These are phyloP conservation scores for Dynastes maya DNA, from an alignment of 2,888 invertebrate species.

Conservation along the genomic window DNA sequence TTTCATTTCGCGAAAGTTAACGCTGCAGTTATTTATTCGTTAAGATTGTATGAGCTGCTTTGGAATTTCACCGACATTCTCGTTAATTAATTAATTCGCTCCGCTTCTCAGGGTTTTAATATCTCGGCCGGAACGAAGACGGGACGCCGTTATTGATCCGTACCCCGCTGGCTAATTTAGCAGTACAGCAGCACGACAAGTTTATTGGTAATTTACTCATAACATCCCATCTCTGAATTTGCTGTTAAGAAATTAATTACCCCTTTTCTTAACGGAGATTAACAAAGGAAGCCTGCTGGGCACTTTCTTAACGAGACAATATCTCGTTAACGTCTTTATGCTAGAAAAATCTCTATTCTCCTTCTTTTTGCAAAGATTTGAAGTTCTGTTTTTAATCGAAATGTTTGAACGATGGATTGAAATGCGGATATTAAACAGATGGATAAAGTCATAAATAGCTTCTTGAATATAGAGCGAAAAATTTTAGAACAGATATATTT, in stretches of 20 bases:
- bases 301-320: constrained; percentile 34
- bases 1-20: constrained; percentile 29
- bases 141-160: constrained; percentile 61
- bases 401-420: too few relatives aligned
- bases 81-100: constrained; percentile 45
- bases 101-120: constrained; percentile 36
- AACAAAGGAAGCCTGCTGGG: constrained; percentile 18
- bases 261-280: constrained; percentile 33
- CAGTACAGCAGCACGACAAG: constrained; percentile 59
- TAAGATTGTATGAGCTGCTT: constrained; percentile 36
- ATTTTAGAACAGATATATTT: too few relatives aligned
- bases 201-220: constrained; percentile 62
- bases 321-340: constrained; percentile 24
- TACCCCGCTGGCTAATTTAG: constrained; percentile 57
- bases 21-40: constrained; percentile 21
- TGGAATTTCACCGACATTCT: constrained; percentile 41
- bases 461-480: too few relatives aligned
- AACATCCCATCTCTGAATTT: constrained; percentile 59
- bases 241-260: constrained; percentile 59
- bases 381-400: too few relatives aligned
- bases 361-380: too few relatives aligned
- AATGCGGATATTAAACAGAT: too few relatives aligned
- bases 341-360: background rate
- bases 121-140: constrained; percentile 42
- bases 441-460: too few relatives aligned